phyloP scores from a whole-genome alignment of 2,113 vertebrate genomes.

The Protobothrops mucrosquamatus region DNA sequence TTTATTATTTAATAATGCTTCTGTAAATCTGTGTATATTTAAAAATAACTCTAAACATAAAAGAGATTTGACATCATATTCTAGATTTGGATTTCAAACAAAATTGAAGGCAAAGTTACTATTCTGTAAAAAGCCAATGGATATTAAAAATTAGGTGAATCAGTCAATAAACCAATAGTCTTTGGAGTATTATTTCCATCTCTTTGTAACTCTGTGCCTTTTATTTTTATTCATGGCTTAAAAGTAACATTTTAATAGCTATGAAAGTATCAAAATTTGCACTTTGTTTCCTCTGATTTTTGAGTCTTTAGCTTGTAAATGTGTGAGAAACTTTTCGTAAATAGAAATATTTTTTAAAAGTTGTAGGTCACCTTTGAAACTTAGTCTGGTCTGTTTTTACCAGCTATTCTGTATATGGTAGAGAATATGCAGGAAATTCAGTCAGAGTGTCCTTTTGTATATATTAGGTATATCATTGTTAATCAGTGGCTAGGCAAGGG shows the following conservation, averaged over 20 bases:
- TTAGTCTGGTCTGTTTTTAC: constrained; percentile 12
- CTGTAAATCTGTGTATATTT: background rate
- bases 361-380: constrained; percentile 35
- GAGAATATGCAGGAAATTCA: constrained; percentile 45
- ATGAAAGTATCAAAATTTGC: constrained; percentile 57
- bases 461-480: constrained; percentile 57
- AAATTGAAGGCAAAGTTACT: background rate
- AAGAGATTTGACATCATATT: background rate
- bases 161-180: constrained; percentile 37
- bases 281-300: constrained; percentile 64
- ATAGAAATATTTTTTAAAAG: constrained; percentile 47
- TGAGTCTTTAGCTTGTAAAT: constrained; percentile 40
- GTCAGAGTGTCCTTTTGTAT: constrained; percentile 56
- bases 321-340: constrained; percentile 34
- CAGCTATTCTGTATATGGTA: constrained; percentile 39
- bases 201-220: constrained; percentile 73
- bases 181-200: constrained; percentile 59
- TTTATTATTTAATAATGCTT: background rate
- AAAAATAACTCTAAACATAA: background rate
- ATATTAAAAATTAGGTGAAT: constrained; percentile 34
- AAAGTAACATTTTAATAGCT: constrained; percentile 50
- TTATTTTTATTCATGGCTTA: constrained; percentile 58
- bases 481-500: constrained; percentile 45
- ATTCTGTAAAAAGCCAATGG: constrained; percentile 27
- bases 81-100: background rate